Percentiles rank a stretch among this genome's conserved stretches.
Evolutionary conservation across 2,797 vertebrate genomes (phyloP).

Genomic region (Sebastes minor): DNA sequence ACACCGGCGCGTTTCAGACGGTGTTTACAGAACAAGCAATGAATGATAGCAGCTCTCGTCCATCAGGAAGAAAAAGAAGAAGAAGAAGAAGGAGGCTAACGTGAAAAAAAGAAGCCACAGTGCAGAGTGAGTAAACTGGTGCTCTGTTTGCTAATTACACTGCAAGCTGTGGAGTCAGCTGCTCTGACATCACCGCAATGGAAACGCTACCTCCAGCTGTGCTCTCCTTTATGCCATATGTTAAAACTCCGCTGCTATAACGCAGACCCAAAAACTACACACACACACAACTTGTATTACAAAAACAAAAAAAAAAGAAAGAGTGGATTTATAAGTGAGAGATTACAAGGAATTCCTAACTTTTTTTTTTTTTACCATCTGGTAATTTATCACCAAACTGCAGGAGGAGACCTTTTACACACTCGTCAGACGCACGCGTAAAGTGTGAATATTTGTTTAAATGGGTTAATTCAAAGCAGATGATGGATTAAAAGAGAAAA

Average conservation of each 20-base stretch:
- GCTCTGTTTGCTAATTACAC: constrained; percentile 94
- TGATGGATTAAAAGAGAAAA: not conserved
- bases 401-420: constrained; percentile 33
- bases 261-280: constrained; percentile 75
- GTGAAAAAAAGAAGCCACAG: constrained; percentile 64
- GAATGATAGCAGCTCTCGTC: constrained; percentile 48
- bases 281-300: constrained; percentile 67
- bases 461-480: constrained; percentile 9
- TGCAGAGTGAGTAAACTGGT: constrained; percentile 82
- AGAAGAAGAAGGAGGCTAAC: constrained; percentile 55
- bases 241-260: constrained; percentile 81
- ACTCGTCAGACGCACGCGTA: constrained; percentile 27
- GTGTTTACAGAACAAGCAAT: constrained; percentile 50
- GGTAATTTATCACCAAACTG: constrained; percentile 9
- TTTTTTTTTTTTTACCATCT: constrained; percentile 1
- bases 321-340: not conserved
- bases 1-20: constrained; percentile 44
- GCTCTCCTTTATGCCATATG: constrained; percentile 99
- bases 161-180: constrained; percentile 99
- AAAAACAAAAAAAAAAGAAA: not conserved
- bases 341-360: constrained; percentile 11
- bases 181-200: constrained; percentile 99
- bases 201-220: constrained; percentile 99
- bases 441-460: constrained; percentile 32
- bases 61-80: constrained; percentile 30